Evolutionary conservation across 2,888 invertebrate genomes (phyloP).

Genomic region (Athripsodes cinereus): DNA sequence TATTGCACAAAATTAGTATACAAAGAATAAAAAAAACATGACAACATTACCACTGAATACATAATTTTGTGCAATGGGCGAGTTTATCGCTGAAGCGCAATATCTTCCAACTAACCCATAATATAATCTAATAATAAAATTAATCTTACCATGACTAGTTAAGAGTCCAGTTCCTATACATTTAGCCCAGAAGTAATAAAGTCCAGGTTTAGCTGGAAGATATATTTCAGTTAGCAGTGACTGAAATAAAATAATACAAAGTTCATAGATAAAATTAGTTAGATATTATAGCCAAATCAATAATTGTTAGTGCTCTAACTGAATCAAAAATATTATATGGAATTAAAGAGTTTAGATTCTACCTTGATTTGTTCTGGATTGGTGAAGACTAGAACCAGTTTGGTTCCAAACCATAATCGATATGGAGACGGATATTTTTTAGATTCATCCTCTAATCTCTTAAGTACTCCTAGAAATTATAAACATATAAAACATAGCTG

Average conservation of each 20-base stretch:
- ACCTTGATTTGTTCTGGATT: slow-evolving; percentile 12
- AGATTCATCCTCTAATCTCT: background rate
- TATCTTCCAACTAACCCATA: too few relatives aligned
- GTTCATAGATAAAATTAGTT: too few relatives aligned
- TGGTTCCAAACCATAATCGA: slow-evolving; percentile 11
- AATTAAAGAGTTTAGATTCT: background rate
- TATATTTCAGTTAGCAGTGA: slow-evolving; percentile 3
- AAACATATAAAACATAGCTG: too few relatives aligned
- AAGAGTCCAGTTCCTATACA: slow-evolving; percentile 15
- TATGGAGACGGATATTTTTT: slow-evolving; percentile 4
- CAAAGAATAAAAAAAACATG: too few relatives aligned
- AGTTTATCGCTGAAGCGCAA: too few relatives aligned
- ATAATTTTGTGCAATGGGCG: too few relatives aligned
- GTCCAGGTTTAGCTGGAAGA: slow-evolving; percentile 7
- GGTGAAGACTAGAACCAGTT: slow-evolving; percentile 11
- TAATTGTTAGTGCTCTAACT: too few relatives aligned
- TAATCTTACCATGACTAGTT: slow-evolving; percentile 11
- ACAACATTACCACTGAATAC: too few relatives aligned
- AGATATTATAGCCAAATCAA: too few relatives aligned
- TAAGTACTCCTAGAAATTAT: background rate
- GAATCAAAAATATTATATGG: background rate
- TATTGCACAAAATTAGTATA: too few relatives aligned
- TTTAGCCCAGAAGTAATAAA: slow-evolving; percentile 13
- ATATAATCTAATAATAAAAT: background rate
- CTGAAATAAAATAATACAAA: slow-evolving; percentile 8